phyloP scores from a whole-genome alignment of 2,113 vertebrate genomes.

The Lophotis ruficrista region DNA sequence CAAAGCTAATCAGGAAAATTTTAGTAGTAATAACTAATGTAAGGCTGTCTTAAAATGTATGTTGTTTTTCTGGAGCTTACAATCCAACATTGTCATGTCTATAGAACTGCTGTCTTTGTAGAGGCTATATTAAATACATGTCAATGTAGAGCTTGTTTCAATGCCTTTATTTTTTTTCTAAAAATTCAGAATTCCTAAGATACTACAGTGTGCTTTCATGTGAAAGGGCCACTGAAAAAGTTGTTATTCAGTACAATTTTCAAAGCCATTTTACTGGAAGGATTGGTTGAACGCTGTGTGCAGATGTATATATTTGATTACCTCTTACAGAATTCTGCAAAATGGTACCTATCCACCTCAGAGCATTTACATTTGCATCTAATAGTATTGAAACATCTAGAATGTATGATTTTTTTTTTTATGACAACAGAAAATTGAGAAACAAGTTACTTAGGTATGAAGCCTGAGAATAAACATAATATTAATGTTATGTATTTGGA shows the following conservation, averaged over 20 bases:
- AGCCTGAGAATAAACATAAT: neutral
- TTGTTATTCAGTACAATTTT: neutral
- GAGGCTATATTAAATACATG: neutral
- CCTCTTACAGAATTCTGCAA: neutral
- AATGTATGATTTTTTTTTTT: neutral
- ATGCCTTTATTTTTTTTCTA: neutral
- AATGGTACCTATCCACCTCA: neutral
- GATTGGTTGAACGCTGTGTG: neutral
- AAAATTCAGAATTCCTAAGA: neutral
- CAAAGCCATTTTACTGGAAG: neutral
- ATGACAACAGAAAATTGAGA: neutral
- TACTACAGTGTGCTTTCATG: neutral
- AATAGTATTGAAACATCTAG: neutral
- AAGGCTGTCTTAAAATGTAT: neutral
- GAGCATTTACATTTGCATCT: neutral
- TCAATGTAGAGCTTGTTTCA: neutral
- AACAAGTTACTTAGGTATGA: neutral
- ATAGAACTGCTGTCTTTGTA: neutral
- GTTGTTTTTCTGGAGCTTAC: neutral
- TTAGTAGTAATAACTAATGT: neutral
- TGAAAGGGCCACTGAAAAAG: neutral
- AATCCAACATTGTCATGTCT: neutral
- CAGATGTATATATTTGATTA: neutral
- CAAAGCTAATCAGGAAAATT: neutral
- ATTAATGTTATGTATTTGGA: neutral